These are phyloP conservation scores for Apostichopus leukothele DNA, from an alignment of 53 echinoderm and acorn worm species.

Conservation along the genomic window DNA sequence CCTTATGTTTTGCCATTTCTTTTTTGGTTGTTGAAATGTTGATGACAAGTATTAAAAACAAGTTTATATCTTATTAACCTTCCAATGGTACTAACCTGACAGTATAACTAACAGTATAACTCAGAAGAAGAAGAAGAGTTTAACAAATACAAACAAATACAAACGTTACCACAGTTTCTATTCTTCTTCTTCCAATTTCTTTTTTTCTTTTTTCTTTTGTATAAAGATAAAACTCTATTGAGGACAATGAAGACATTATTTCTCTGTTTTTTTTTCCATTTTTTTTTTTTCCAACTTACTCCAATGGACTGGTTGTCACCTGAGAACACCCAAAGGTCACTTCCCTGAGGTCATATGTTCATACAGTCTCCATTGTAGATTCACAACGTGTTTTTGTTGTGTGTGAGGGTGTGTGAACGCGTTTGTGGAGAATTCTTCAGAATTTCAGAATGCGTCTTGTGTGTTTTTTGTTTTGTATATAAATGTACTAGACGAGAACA, in stretches of 20 bases:
- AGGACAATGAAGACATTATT: constrained; percentile 35
- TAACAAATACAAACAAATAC: not conserved
- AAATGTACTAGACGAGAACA: not conserved
- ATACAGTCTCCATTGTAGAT: not conserved
- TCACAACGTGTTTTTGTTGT: not conserved
- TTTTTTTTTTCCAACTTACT: not conserved
- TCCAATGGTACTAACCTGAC: too few species aligned
- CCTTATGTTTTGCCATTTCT: too few species aligned
- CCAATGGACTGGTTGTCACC: constrained; percentile 42
- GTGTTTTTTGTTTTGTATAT: not conserved
- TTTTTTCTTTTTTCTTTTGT: constrained; percentile 9
- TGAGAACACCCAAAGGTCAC: constrained; percentile 36
- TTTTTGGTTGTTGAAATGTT: too few species aligned
- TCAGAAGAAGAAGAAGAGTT: too few species aligned
- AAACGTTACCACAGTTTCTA: not conserved
- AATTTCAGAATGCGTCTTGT: not conserved
- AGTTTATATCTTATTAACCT: too few species aligned
- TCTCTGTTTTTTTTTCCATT: not conserved
- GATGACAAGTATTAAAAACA: too few species aligned
- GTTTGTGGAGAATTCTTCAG: too few species aligned
- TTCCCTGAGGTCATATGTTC: constrained; percentile 38
- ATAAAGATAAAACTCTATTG: constrained; percentile 34
- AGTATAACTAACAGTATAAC: too few species aligned
- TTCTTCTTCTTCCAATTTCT: not conserved
- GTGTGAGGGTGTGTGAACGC: not conserved